A percentile compares a stretch with the other conserved stretches of the same genome.
Evolutionary conservation across 1,140 invertebrate species (phyloP).

Genomic region (Anastrepha obliqua): DNA sequence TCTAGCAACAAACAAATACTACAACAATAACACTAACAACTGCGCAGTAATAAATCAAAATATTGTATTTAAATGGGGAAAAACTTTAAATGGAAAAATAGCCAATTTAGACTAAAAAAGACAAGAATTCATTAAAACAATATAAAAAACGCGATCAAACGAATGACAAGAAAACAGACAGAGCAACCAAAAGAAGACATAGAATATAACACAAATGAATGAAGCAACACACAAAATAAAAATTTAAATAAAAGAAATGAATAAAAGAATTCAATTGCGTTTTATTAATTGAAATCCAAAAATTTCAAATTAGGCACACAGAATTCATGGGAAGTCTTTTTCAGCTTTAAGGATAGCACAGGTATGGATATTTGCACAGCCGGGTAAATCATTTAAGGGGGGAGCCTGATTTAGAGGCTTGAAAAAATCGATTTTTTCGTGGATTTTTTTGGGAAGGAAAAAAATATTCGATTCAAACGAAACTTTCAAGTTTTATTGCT

Average conservation of each 20-base stretch:
- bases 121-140: constrained; percentile 30
- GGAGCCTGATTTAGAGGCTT: too few relatives aligned
- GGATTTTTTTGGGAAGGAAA: too few relatives aligned
- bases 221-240: constrained; percentile 30
- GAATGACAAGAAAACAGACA: neutral
- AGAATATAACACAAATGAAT: constrained; percentile 29
- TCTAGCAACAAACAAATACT: constrained; percentile 1
- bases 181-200: neutral
- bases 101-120: constrained; percentile 21
- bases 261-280: constrained; percentile 19
- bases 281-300: neutral
- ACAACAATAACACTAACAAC: constrained; percentile 41
- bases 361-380: too few relatives aligned
- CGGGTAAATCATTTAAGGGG: too few relatives aligned
- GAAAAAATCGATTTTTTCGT: too few relatives aligned
- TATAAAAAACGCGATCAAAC: neutral
- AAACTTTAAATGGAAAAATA: constrained; percentile 44
- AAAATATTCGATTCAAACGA: too few relatives aligned
- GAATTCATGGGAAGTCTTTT: too few relatives aligned
- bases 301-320: too few relatives aligned
- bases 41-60: neutral
- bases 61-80: constrained; percentile 10
- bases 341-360: too few relatives aligned
- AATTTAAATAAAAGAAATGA: constrained; percentile 51
- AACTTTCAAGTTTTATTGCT: too few relatives aligned